A percentile compares a stretch with the other conserved stretches of the same genome.
These are phyloP conservation scores for Dendrolimus pini DNA, from an alignment of 2,888 invertebrate species.

Conservation along the genomic window DNA sequence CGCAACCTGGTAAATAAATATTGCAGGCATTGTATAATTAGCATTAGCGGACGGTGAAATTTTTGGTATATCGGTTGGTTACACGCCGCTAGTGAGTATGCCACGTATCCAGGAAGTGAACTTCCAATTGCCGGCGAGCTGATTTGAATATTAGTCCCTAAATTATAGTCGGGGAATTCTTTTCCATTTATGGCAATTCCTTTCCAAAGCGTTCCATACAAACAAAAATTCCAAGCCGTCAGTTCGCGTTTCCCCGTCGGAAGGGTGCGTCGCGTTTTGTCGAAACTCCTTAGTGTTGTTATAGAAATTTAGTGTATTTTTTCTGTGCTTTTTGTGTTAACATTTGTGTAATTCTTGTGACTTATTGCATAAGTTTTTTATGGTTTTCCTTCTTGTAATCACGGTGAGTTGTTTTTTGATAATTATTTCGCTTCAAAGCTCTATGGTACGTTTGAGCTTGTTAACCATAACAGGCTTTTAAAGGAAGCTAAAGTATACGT, in stretches of 20 bases:
- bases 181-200: background rate
- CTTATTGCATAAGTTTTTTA: background rate
- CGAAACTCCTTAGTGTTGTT: background rate
- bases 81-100: no score
- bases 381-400: background rate
- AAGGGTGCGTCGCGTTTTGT: background rate
- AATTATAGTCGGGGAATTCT: background rate
- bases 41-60: no score
- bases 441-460: background rate
- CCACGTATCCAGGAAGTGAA: no score
- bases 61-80: no score
- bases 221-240: constrained; percentile 18
- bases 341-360: background rate
- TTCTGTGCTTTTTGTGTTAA: background rate
- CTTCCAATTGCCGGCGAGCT: no score
- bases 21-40: no score
- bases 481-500: background rate
- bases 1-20: no score
- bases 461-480: background rate
- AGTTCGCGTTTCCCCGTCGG: constrained; percentile 18
- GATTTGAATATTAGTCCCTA: background rate
- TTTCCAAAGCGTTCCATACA: constrained; percentile 5
- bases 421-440: background rate
- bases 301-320: constrained; percentile 2
- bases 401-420: constrained; percentile 1